Conservation (phyloP, 2,888 invertebrate genomes). For the Drosophila borealis region DNA sequence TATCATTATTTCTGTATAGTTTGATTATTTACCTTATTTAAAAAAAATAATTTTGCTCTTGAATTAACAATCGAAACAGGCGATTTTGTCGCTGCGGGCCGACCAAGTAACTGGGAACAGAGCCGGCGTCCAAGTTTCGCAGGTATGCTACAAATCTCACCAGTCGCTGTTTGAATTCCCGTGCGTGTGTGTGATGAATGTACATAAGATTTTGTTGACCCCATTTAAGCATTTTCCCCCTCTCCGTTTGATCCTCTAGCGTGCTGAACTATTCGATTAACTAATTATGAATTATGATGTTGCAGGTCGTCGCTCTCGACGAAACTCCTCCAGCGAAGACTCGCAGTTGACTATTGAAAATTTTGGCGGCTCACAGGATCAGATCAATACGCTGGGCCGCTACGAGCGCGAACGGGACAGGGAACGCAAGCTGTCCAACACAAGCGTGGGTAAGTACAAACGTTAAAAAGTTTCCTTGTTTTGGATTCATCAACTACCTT, state of each 20-base stretch:
- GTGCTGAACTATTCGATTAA: background rate
- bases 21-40: conserved; percentile 24
- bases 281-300: conserved; percentile 12
- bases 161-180: conserved; percentile 37
- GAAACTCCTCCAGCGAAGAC: conserved; percentile 94
- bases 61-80: conserved; percentile 65
- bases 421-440: conserved; percentile 85
- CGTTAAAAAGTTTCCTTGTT: rapidly evolving
- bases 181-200: conserved; percentile 37
- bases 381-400: conserved; percentile 92
- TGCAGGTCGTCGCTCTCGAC: conserved; percentile 91
- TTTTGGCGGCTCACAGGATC: conserved; percentile 96
- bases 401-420: conserved; percentile 87
- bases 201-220: conserved; percentile 11
- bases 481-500: background rate
- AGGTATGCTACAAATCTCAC: conserved; percentile 85
- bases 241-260: background rate
- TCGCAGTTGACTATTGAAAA: conserved; percentile 96
- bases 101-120: conserved; percentile 94
- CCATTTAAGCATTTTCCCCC: background rate
- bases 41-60: conserved; percentile 44
- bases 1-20: conserved; percentile 27
- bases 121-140: conserved; percentile 90
- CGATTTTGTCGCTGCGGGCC: conserved; percentile 90
- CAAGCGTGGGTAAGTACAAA: conserved; percentile 77